A percentile compares a stretch with the other conserved stretches of the same genome.
Conservation (phyloP, 2,888 invertebrate genomes). For the Stictocephala bisonia region DNA sequence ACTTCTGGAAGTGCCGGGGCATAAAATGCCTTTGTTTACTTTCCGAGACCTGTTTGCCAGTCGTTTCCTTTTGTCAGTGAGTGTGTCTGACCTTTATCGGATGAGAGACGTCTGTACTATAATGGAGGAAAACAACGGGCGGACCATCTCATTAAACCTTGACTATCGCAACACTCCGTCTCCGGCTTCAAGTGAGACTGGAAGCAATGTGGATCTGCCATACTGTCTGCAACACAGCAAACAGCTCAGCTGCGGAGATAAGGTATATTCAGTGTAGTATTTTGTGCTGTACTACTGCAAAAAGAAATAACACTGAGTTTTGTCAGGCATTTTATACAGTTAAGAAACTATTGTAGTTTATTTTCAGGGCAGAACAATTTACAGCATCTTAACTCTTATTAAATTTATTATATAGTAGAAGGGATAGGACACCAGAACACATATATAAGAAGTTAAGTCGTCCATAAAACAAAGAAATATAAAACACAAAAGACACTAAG, state of each 20-base stretch:
- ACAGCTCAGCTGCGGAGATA: constrained; percentile 3
- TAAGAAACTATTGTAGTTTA: too few species aligned
- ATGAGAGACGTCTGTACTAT: constrained; percentile 82
- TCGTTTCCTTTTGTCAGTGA: constrained; percentile 80
- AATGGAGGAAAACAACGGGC: constrained; percentile 75
- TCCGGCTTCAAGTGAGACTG: neutral
- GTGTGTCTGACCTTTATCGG: constrained; percentile 77
- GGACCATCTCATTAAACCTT: constrained; percentile 75
- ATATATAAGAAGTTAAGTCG: too few species aligned
- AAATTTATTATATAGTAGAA: too few species aligned
- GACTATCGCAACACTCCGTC: constrained; percentile 68
- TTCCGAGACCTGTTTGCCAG: constrained; percentile 86
- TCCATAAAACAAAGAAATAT: too few species aligned
- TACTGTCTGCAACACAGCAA: constrained; percentile 25
- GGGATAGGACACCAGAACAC: too few species aligned
- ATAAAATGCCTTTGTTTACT: constrained; percentile 81
- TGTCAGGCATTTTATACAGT: too few species aligned
- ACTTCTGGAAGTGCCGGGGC: constrained; percentile 77
- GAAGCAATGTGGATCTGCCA: neutral
- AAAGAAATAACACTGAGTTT: too few species aligned
- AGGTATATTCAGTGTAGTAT: too few species aligned
- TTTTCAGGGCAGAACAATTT: too few species aligned
- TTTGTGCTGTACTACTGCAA: too few species aligned
- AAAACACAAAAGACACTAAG: too few species aligned
- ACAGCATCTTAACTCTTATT: too few species aligned